Conservation (phyloP, 2,113 vertebrate species). For the Eublepharis macularius region DNA sequence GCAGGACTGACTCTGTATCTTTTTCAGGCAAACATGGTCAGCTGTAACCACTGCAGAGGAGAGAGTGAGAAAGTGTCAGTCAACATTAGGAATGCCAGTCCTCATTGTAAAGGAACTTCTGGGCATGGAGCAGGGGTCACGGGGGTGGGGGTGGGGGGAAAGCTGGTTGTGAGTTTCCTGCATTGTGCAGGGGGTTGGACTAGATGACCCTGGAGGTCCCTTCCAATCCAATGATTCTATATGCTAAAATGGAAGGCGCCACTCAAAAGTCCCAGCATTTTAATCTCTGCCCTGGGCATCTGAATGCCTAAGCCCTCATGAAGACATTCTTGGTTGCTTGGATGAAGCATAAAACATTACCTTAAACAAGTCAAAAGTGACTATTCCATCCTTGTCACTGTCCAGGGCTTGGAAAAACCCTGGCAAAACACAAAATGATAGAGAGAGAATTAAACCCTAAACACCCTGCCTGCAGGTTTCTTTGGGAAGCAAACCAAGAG, state of each 20-base stretch:
- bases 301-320: not conserved
- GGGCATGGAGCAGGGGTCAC: not conserved
- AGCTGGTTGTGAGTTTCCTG: no score
- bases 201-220: no score
- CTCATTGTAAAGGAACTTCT: not conserved
- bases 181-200: no score
- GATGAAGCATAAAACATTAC: constrained; percentile 43
- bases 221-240: not conserved
- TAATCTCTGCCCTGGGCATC: not conserved
- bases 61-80: not conserved
- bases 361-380: constrained; percentile 84
- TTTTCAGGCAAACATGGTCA: constrained; percentile 78
- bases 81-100: not conserved
- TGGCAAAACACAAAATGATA: constrained; percentile 40
- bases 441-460: not conserved
- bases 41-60: constrained; percentile 72
- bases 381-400: constrained; percentile 78
- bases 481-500: not conserved
- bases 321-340: not conserved
- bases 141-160: no score
- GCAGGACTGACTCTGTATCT: not conserved
- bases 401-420: constrained; percentile 89
- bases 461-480: not conserved
- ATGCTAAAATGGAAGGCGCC: no score
- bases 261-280: not conserved